Percentiles rank a stretch among this genome's conserved stretches.
Evolutionary conservation across 1,140 invertebrate genomes (phyloP).

Genomic region (Bombus pascuorum): DNA sequence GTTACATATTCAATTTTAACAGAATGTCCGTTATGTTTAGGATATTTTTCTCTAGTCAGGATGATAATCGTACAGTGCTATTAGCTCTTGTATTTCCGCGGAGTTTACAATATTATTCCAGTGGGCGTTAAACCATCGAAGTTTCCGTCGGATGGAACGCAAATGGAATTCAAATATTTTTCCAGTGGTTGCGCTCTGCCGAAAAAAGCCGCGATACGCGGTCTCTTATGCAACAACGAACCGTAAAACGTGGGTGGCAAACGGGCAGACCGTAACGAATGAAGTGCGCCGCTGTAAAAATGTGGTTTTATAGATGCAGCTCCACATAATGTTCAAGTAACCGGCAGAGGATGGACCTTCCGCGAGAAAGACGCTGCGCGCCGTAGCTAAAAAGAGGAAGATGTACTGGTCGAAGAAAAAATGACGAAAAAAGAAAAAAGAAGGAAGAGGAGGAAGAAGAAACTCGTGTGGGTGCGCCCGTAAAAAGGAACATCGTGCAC

Average conservation of each 20-base stretch:
- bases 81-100: too few species aligned
- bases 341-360: constrained; percentile 63
- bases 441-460: neutral
- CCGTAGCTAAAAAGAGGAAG: constrained; percentile 5
- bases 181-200: neutral
- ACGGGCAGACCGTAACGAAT: constrained; percentile 69
- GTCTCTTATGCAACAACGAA: constrained; percentile 45
- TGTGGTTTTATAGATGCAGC: constrained; percentile 74
- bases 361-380: constrained; percentile 10
- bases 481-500: constrained; percentile 75
- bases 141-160: neutral
- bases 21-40: neutral
- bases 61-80: neutral
- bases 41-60: neutral
- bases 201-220: neutral
- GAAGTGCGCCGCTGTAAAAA: constrained; percentile 75
- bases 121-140: neutral
- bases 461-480: constrained; percentile 63
- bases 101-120: neutral
- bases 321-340: constrained; percentile 70
- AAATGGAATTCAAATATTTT: constrained; percentile 20
- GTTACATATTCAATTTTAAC: too few species aligned
- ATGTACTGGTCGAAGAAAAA: neutral
- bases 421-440: neutral
- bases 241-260: constrained; percentile 71